A percentile compares a stretch with the other conserved stretches of the same genome.
phyloP scores from a whole-genome alignment of 2,888 invertebrate species.

The Tetrapedia diversipes region DNA sequence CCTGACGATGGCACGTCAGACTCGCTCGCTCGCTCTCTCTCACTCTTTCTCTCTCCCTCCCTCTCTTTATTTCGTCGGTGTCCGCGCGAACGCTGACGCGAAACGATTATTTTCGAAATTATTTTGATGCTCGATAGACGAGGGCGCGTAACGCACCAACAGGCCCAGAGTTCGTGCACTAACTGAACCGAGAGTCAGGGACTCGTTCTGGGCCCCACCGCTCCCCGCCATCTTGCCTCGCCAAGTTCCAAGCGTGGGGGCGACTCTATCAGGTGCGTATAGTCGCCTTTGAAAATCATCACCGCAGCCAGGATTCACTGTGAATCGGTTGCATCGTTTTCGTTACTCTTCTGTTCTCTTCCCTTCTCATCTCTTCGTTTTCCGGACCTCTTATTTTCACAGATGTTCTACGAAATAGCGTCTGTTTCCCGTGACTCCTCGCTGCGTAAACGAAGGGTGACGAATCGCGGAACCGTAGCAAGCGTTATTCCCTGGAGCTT shows the following conservation, averaged over 20 bases:
- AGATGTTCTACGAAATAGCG: not conserved
- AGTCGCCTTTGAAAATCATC: slow-evolving; percentile 41
- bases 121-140: slow-evolving; percentile 7
- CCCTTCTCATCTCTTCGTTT: not conserved
- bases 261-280: slow-evolving; percentile 65
- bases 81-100: not conserved
- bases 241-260: slow-evolving; percentile 49
- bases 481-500: not conserved
- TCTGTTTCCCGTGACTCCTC: not conserved
- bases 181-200: slow-evolving; percentile 74
- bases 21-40: slow-evolving; percentile 40
- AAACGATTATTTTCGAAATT: slow-evolving; percentile 16
- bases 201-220: slow-evolving; percentile 75
- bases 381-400: not conserved
- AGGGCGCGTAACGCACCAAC: slow-evolving; percentile 74
- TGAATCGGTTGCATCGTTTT: slow-evolving; percentile 20
- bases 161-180: slow-evolving; percentile 81
- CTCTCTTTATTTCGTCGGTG: not conserved
- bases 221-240: slow-evolving; percentile 72
- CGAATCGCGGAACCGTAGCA: not conserved
- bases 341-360: not conserved
- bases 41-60: slow-evolving; percentile 25
- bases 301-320: slow-evolving; percentile 23
- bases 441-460: not conserved
- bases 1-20: slow-evolving; percentile 30